These are phyloP conservation scores for Deroplatys truncata DNA, from an alignment of 2,888 invertebrate genomes.

Conservation along the genomic window DNA sequence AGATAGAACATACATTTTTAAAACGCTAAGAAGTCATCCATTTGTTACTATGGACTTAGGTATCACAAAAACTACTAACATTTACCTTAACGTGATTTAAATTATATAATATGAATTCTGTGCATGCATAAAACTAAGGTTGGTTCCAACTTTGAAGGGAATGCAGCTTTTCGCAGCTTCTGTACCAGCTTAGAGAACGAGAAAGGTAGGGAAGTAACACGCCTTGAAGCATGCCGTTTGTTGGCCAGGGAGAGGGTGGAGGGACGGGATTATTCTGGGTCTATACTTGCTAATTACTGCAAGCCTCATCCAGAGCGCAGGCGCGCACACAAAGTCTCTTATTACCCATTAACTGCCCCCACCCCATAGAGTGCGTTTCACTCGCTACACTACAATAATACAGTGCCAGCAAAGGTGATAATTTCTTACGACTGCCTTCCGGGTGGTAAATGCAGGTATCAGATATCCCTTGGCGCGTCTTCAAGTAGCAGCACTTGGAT, in stretches of 20 bases:
- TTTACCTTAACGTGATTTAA: no score
- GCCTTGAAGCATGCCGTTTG: neutral
- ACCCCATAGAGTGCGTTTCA: neutral
- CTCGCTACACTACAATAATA: neutral
- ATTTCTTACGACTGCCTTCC: neutral
- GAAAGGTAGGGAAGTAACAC: neutral
- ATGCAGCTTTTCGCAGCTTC: neutral
- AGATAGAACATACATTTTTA: no score
- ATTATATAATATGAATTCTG: no score
- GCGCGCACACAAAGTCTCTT: neutral
- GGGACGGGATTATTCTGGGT: conserved; percentile 1
- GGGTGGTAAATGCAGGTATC: neutral
- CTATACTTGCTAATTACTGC: neutral
- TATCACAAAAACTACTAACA: no score
- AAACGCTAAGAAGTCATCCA: no score
- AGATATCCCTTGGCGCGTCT: neutral
- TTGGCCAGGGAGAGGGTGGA: neutral
- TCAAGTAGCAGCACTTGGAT: neutral
- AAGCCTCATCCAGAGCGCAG: neutral
- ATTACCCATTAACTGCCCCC: neutral
- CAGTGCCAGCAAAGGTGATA: neutral
- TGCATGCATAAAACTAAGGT: neutral
- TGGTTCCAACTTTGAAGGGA: neutral
- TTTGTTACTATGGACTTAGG: no score
- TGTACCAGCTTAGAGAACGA: neutral